phyloP scores from a whole-genome alignment of 2,888 invertebrate species.

The Ramazzottius varieornatus region DNA sequence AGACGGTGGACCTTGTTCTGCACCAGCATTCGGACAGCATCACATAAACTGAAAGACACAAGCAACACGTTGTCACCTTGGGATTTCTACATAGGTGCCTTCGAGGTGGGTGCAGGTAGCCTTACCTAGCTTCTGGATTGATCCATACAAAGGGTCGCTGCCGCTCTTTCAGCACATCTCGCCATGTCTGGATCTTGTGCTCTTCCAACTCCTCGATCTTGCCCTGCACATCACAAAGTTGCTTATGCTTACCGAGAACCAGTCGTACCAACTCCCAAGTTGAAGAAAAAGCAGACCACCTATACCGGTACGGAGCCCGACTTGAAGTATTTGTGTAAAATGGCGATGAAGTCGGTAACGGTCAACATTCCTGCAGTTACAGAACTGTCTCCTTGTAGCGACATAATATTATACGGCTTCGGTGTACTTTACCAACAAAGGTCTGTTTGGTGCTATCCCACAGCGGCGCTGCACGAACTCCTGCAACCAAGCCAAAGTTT shows the following conservation, averaged over 20 bases:
- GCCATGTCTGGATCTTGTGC: slow-evolving; percentile 84
- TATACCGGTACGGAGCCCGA: slow-evolving; percentile 28
- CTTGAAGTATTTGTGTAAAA: slow-evolving; percentile 86
- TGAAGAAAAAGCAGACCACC: neutral
- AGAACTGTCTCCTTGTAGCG: no score
- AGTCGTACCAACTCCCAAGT: no score
- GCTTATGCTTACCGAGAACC: no score
- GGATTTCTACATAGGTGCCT: neutral
- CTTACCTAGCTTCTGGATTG: slow-evolving; percentile 4
- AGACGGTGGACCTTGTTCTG: slow-evolving; percentile 81
- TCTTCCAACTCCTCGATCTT: slow-evolving; percentile 89
- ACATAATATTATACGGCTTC: no score
- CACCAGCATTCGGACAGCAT: slow-evolving; percentile 72
- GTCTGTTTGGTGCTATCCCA: slow-evolving; percentile 79
- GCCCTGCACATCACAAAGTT: slow-evolving; percentile 24
- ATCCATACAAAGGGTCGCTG: neutral
- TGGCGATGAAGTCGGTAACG: slow-evolving; percentile 96
- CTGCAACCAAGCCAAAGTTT: slow-evolving; percentile 25
- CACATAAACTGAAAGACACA: slow-evolving; percentile 38
- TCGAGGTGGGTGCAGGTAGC: no score
- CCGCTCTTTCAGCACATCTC: slow-evolving; percentile 26
- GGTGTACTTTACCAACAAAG: slow-evolving; percentile 62
- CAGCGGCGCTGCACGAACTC: slow-evolving; percentile 81
- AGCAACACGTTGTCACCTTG: neutral
- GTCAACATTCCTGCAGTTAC: slow-evolving; percentile 64